Evolutionary conservation across 1,140 invertebrate genomes (phyloP).

Genomic region (Ceratosolen fusciceps): DNA sequence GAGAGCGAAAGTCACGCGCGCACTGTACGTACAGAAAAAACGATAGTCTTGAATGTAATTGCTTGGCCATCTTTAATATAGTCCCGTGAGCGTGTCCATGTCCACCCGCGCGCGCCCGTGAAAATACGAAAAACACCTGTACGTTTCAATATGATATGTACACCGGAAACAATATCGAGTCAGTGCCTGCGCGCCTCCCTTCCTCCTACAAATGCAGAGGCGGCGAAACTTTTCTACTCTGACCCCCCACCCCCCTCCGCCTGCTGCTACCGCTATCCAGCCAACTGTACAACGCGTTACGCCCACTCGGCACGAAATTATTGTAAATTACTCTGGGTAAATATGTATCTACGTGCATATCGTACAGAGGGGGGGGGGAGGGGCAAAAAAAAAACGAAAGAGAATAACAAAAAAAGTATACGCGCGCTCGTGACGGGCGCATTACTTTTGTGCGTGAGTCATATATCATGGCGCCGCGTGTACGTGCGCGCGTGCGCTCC

Average conservation of each 20-base stretch:
- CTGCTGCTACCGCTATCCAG: too few relatives aligned
- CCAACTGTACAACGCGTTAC: constrained; percentile 42
- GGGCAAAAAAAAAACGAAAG: too few relatives aligned
- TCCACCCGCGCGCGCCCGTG: too few relatives aligned
- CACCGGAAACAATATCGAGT: constrained; percentile 34
- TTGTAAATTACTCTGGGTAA: constrained; percentile 57
- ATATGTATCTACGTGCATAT: constrained; percentile 43
- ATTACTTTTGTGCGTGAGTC: constrained; percentile 2
- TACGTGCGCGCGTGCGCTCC: neutral
- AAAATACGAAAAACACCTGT: constrained; percentile 34
- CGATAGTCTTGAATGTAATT: neutral
- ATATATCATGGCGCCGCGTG: neutral
- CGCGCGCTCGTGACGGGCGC: neutral
- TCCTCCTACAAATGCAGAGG: neutral
- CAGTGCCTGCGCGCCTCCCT: neutral
- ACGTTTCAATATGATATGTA: neutral
- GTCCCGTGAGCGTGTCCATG: too few relatives aligned
- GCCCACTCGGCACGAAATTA: constrained; percentile 54
- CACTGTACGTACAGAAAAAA: neutral
- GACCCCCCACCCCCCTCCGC: neutral
- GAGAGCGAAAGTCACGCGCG: neutral
- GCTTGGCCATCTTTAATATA: neutral
- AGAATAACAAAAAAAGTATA: neutral
- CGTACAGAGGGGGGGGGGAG: neutral
- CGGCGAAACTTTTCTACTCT: neutral